A percentile compares a stretch with the other conserved stretches of the same genome.
Evolutionary conservation across 1,140 invertebrate species (phyloP).

Genomic region (Drosophila setifemur): DNA sequence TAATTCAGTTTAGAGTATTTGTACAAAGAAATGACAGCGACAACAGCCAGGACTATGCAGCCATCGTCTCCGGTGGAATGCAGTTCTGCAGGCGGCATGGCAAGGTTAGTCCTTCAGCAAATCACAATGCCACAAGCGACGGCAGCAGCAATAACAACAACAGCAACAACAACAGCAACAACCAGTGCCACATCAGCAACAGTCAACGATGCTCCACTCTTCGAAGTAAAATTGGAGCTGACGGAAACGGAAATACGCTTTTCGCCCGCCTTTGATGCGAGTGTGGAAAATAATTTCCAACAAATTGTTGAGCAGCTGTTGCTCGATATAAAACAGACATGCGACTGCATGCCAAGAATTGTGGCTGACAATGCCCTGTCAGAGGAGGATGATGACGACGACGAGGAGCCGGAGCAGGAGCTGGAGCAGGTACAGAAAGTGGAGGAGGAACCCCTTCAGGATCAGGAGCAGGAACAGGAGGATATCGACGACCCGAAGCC

Average conservation of each 20-base stretch:
- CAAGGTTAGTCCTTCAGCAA: slow-evolving; percentile 59
- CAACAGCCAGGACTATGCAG: slow-evolving; percentile 20
- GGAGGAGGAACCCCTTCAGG: no score
- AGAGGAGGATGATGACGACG: slow-evolving; percentile 53
- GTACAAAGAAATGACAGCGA: slow-evolving; percentile 81
- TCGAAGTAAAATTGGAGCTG: slow-evolving; percentile 82
- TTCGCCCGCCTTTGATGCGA: slow-evolving; percentile 75
- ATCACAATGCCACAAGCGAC: slow-evolving; percentile 54
- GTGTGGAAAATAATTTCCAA: slow-evolving; percentile 82
- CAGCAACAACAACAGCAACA: slow-evolving; percentile 8
- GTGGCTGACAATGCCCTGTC: slow-evolving; percentile 74
- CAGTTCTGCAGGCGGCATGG: slow-evolving; percentile 26
- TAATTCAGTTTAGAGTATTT: slow-evolving; percentile 82
- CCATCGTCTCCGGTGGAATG: not conserved
- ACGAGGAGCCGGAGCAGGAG: slow-evolving; percentile 1
- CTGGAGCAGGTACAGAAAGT: not conserved
- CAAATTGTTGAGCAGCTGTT: slow-evolving; percentile 82
- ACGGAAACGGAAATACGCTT: slow-evolving; percentile 80
- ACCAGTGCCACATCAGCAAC: slow-evolving; percentile 3
- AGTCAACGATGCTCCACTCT: slow-evolving; percentile 65
- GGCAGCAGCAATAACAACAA: slow-evolving; percentile 9
- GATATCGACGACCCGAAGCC: slow-evolving; percentile 11
- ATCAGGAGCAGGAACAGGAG: not conserved
- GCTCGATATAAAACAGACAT: slow-evolving; percentile 80
- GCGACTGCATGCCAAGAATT: slow-evolving; percentile 81